Evolutionary conservation across 1,140 invertebrate species (phyloP).

Genomic region (Brachionus rotundiformis): DNA sequence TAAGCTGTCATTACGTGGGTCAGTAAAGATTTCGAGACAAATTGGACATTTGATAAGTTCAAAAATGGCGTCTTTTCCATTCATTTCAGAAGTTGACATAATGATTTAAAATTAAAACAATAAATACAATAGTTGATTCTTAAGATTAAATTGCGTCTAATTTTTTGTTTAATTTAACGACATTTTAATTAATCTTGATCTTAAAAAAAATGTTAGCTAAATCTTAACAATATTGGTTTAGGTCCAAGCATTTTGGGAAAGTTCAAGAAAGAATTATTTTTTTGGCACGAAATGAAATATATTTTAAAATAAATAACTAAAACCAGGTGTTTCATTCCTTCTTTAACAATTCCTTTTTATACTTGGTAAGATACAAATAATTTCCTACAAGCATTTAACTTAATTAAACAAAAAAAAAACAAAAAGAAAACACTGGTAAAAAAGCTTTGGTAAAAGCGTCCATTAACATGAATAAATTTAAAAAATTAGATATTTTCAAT

Average conservation of each 20-base stretch:
- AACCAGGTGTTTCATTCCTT: constrained; percentile 11
- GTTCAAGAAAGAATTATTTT: neutral
- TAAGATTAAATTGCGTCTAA: neutral
- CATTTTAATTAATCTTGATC: constrained; percentile 20
- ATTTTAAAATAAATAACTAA: neutral
- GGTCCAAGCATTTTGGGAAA: neutral
- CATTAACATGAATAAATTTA: neutral
- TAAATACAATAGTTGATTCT: neutral
- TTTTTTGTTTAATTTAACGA: constrained; percentile 3
- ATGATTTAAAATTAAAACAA: neutral
- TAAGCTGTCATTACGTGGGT: constrained; percentile 43
- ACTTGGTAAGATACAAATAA: neutral
- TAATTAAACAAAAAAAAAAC: neutral
- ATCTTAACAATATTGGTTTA: neutral
- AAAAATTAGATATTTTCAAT: neutral
- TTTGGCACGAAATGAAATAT: constrained; percentile 1
- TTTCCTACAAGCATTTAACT: neutral
- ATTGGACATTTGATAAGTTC: constrained; percentile 52
- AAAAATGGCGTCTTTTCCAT: constrained; percentile 47
- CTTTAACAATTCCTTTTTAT: neutral
- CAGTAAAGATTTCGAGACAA: constrained; percentile 50
- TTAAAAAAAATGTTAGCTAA: constrained; percentile 3
- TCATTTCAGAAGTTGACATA: constrained; percentile 10
- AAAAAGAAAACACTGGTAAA: neutral
- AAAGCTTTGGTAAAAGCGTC: neutral